Evolutionary conservation across 2,797 vertebrate species (phyloP), one percentile per base, ranked within the genome.

Genomic region (Astyanax mexicanus): DNA sequence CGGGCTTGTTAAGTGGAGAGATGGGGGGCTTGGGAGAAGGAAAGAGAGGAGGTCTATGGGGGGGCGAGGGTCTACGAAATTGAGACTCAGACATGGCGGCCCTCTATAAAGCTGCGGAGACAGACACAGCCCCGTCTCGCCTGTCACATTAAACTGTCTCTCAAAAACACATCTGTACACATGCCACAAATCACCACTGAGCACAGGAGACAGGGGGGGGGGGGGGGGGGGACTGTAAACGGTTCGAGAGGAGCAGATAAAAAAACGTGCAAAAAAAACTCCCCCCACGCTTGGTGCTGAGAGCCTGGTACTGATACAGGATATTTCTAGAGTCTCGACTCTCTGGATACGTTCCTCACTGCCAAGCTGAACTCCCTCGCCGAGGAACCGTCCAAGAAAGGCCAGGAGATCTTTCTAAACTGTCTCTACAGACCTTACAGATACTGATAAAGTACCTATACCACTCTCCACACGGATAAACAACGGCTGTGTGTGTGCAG

Each of bases 1-100:
- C 86, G 88, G 87, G 91, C 91, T 93, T 89, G 92, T 92, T 93
- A 94, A 95, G 93, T 91, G 91, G 91, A 94, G 90, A 74, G 88
- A 91, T 86, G 80, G 88, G 88, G 93, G 91, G 77, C 65, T 73
- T 69, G 80, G 72, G 80, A 84, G 57, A 93, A 93, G 88, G 86
- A 81, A 88, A 87, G 25, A 89, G 89, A 88, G 89, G 87, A 89
- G 54, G 35, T 32, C 29, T 32, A 29, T 32, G 58, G 75, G 66
- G 61, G 67, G 49, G 19, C 11, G 44, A 45, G 69, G 77, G 74
- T 79, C 74, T 80, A 49, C 35, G 74, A 77, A 71, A 80, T 77
- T 47, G 72, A 75, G 81, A 76, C 65, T 35, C 69, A 83, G 72
- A 82, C 78, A 74, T 60, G 72, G 91, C 90, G 92, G 85, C 62